Percentiles rank a stretch among this genome's conserved stretches.
Conservation (phyloP, 2,888 invertebrate species). For the Spodoptera picta region DNA sequence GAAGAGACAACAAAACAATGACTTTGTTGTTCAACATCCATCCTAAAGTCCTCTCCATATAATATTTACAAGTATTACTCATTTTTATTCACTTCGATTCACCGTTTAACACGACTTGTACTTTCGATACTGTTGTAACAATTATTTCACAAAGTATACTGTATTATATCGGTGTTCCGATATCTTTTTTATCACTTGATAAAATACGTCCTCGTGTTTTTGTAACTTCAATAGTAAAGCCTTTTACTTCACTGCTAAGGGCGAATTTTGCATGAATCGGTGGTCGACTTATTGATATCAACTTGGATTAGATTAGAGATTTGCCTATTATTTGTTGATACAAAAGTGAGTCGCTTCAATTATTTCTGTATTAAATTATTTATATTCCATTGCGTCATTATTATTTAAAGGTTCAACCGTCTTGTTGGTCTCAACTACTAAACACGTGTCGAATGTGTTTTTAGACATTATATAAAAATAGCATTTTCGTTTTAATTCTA, state of each 20-base stretch:
- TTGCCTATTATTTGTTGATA: conserved; percentile 21
- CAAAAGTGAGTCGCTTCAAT: conserved; percentile 7
- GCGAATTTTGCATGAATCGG: conserved; percentile 16
- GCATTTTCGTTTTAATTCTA: too few species aligned
- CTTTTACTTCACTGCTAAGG: conserved; percentile 15
- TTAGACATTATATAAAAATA: too few species aligned
- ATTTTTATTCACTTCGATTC: conserved; percentile 35
- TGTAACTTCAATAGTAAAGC: conserved; percentile 10
- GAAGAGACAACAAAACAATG: conserved; percentile 74
- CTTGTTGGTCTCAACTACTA: too few species aligned
- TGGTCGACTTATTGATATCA: conserved; percentile 11
- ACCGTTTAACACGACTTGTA: conserved; percentile 34
- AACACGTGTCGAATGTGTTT: too few species aligned
- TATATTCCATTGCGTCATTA: conserved; percentile 17
- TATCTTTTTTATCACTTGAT: conserved; percentile 48
- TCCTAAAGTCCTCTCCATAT: conserved; percentile 66
- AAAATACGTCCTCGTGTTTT: neutral
- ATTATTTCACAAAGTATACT: too few species aligned
- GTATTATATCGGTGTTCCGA: conserved; percentile 8
- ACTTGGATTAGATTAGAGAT: conserved; percentile 41
- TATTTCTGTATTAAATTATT: conserved; percentile 1
- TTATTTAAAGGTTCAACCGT: conserved; percentile 2
- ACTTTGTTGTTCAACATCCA: conserved; percentile 82
- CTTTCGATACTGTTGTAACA: conserved; percentile 24
- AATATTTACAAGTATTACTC: conserved; percentile 70